Base-by-base conservation (phyloP, 2,113 vertebrate species). In the Greenwoodochromis staneri region DNA sequence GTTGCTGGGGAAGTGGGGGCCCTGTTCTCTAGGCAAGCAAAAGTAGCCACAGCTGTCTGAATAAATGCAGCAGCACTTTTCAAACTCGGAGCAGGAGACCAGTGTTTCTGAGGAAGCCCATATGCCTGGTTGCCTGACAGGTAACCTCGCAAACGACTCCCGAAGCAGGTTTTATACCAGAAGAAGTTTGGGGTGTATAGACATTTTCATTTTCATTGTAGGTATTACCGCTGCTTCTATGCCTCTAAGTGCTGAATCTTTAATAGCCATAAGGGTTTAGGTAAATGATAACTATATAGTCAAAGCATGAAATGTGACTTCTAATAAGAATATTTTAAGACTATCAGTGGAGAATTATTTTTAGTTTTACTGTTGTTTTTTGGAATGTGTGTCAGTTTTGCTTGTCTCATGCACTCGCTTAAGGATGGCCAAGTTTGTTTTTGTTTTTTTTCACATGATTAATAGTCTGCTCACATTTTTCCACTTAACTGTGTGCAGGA, bases 21-120 rank as follows among this genome's bases (percentile, higher is more conserved):
- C 27, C 11, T 76, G 57, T 76, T 93, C 82, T 83, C 55, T 19
- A 85, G 87, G 88, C 54, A 83, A 86, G 81, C 16, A 80, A 84
- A 91, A 81, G 80, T 59, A 59, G 84, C 49, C 47, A 8, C 89
- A 92, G 93, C 92, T 92, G 87, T 90, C 85, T 88, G 78, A 82
- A 88, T 87, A 81, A 87, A 87, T 54, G 80, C 61, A 81, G 73
- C 73, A 59, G 88, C 59, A 61, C 76, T 80, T 92, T 88, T 87
- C 71, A 83, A 59, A 86, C 42, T 86, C 16, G 2, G 29, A 80
- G 45, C 36, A 47, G 45, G 45, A 47, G 66, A 81, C 27, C 61
- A n/a, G 13, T n/a, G 47, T 19, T 42, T 19, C 47, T 14, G 45
- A 19, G 36, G 31, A 53, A 42, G 31, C 81, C 47, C 38, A 38